A percentile compares a stretch with the other conserved stretches of the same genome.
phyloP scores from a whole-genome alignment of 1,140 invertebrate genomes.

The Lepidotrigona ventralis region DNA sequence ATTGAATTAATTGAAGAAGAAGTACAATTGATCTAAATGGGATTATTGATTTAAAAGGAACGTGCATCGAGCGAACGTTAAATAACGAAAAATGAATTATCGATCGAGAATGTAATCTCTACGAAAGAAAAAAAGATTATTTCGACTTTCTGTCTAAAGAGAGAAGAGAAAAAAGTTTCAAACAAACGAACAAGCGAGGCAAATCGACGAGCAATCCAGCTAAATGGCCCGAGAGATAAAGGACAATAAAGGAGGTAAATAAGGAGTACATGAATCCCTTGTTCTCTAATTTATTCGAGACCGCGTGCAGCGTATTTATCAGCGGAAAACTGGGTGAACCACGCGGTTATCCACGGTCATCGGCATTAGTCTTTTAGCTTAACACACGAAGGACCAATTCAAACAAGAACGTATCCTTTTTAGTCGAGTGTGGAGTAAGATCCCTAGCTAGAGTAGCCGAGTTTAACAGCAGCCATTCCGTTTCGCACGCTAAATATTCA shows the following conservation, averaged over 20 bases:
- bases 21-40: too few species aligned
- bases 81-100: too few species aligned
- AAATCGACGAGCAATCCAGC: not conserved
- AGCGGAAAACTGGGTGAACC: not conserved
- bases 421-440: constrained; percentile 15
- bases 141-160: too few species aligned
- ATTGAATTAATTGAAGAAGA: too few species aligned
- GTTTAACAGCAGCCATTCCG: constrained; percentile 42
- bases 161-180: too few species aligned
- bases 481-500: constrained; percentile 66
- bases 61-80: too few species aligned
- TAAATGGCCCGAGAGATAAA: not conserved
- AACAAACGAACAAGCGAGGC: too few species aligned
- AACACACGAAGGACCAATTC: constrained; percentile 13
- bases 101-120: too few species aligned
- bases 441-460: constrained; percentile 22
- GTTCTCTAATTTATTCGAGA: not conserved
- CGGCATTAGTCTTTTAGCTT: constrained; percentile 1
- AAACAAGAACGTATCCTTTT: constrained; percentile 32
- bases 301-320: not conserved
- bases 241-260: not conserved
- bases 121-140: too few species aligned
- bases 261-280: not conserved
- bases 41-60: too few species aligned
- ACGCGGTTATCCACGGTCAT: not conserved